Base-by-base conservation (phyloP, 2,797 vertebrate genomes). In the Aphelocoma californica region DNA sequence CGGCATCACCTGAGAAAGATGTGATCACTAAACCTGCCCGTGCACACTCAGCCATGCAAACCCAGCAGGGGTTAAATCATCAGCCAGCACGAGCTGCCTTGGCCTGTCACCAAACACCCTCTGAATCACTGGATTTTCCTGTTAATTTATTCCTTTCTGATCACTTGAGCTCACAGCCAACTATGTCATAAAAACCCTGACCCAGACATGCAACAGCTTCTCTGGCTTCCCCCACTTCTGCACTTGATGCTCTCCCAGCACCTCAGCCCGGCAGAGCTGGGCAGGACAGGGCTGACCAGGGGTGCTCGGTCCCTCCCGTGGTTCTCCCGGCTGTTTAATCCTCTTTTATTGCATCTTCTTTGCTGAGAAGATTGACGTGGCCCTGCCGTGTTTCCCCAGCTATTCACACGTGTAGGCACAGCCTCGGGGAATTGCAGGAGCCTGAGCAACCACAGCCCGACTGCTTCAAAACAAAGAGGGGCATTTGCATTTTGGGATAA, bases 121-220 rank as follows among this genome's bases (percentile, higher is more conserved):
- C 90, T 50, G 82, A 94, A 69, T 83, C 91, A 83, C 92, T 79
- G 85, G 47, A 7, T 92, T 92, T 84, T 81, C 75, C 81, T 61
- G 77, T n/a, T 92, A 25, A 83, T 64, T 91, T 84, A 85, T 93
- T 91, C 58, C 58, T 72, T 83, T 93, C 90, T 66, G 85, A 94
- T 88, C 82, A 60, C 73, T 92, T 36, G 82, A 96, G 93, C 92
- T 92, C 57, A 34, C 7, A 16, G 64, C n/a, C 3, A 93, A 64
- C 71, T 81, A 5, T 53, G 72, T 47, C 82, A 40, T 24, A 32
- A 64, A 92, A 93, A 10, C 73, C 92, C 87, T 53, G 77, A 84
- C 91, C 92, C 71, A 54, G 56, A 74, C 86, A n/a, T 9, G 50
- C 32, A 28, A 0, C 70, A 84, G 83, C 80, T 79, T 60, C 86